Evolutionary conservation across 2,888 invertebrate genomes (phyloP), one percentile per base, ranked within the genome.

Genomic region (Epinotia bilunana): DNA sequence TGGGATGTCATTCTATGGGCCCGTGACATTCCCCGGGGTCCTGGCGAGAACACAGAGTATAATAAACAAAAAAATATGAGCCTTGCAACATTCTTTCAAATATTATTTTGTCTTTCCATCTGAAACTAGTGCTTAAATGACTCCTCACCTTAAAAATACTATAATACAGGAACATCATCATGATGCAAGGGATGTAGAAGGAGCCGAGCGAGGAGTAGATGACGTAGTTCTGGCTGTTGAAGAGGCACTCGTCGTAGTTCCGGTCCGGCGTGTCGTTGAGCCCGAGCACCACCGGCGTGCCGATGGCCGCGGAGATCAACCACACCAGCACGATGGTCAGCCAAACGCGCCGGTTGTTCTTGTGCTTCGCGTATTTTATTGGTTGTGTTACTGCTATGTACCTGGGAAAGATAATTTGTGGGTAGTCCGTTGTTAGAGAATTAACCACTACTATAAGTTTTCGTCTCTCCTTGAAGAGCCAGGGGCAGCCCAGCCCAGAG

Each of bases 321-420:
- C 99, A 99, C 70, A 99, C 99, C 79, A 99, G 94, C 58, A 97
- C 96, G 85, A 99, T 98, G 83, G 99, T 99, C 89, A 99, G 94
- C 96, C 98, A 98, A 63, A 99, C 98, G 77, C 99, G 96, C 72
- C 96, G 95, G 94, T 97, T 98, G 95, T 98, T 99, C 95, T 99
- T 98, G 95, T 99, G 99, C 88, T 99, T 98, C 78, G 99, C 99
- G 95, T 99, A 99, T 93, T 99, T 98, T 88, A 99, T 99, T 84
- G 99, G 99, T 90, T 98, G 98, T 33, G 99, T 99, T 81, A 99
- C 99, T 80, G 99, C 99, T 88, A 99, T 99, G 92, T 99, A 99
- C 95, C 99, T 99, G 96, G 6, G n/a, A 60, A 76, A 39, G 39
- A 9, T 9, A 39, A 39, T 39, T 9, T 39, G 39, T 39, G 39